Conservation (phyloP, 1,140 invertebrate species). For the Matsumurasca onukii region DNA sequence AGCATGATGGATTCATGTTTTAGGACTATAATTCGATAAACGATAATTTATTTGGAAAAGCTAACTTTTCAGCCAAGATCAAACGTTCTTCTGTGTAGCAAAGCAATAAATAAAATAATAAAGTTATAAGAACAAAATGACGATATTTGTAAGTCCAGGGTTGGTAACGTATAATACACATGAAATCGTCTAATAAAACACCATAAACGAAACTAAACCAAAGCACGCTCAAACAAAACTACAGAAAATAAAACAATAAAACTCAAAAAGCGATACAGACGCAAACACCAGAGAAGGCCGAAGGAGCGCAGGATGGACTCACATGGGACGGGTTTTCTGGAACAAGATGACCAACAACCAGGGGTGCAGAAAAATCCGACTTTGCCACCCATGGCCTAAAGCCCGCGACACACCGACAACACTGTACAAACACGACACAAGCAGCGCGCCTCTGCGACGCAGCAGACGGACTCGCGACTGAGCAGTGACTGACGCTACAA, state of each 20-base stretch:
- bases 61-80: no score
- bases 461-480: neutral
- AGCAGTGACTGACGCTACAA: neutral
- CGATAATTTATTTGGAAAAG: no score
- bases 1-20: no score
- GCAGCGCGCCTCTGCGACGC: neutral
- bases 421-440: neutral
- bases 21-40: no score
- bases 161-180: no score
- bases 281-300: conserved; percentile 20
- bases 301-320: conserved; percentile 12
- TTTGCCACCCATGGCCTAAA: conserved; percentile 4
- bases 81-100: no score
- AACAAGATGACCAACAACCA: neutral
- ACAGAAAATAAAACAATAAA: neutral
- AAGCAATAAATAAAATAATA: no score
- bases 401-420: neutral
- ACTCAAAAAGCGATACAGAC: conserved; percentile 19
- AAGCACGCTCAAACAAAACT: neutral
- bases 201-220: no score
- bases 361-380: conserved; percentile 23
- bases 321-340: conserved; percentile 22
- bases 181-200: no score
- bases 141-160: no score
- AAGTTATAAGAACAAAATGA: no score